Conservation (phyloP, 64 coral and sea anemone species). For the Montipora cactus region DNA sequence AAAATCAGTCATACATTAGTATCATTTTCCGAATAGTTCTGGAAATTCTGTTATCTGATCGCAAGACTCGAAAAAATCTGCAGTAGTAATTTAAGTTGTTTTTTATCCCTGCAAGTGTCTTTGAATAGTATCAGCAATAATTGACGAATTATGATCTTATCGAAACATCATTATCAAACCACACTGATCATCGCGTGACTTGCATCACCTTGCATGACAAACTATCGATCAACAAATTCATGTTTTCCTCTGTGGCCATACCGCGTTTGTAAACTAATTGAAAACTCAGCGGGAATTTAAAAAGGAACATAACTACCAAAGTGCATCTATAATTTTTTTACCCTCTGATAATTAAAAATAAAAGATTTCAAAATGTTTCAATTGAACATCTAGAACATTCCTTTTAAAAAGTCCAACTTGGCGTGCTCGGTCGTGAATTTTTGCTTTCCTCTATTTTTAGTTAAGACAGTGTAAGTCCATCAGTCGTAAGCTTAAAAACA, state of each 20-base stretch:
- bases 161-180: background rate
- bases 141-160: background rate
- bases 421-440: too few relatives aligned
- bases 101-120: background rate
- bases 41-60: too few relatives aligned
- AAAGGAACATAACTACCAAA: background rate
- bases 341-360: constrained; percentile 20
- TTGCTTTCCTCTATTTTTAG: too few relatives aligned
- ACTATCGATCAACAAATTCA: constrained; percentile 27
- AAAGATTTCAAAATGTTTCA: background rate
- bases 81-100: too few relatives aligned
- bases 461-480: too few relatives aligned
- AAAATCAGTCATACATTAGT: too few relatives aligned
- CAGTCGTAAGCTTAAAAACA: background rate
- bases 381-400: background rate
- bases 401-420: too few relatives aligned
- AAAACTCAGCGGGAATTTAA: constrained; percentile 20
- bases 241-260: background rate
- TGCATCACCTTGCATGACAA: background rate
- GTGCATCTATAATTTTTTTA: background rate
- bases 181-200: constrained; percentile 11
- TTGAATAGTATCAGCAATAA: background rate
- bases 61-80: too few relatives aligned
- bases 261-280: constrained; percentile 33
- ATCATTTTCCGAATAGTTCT: too few relatives aligned